Base-by-base conservation (phyloP, 2,888 invertebrate species). In the Sycophila texana region DNA sequence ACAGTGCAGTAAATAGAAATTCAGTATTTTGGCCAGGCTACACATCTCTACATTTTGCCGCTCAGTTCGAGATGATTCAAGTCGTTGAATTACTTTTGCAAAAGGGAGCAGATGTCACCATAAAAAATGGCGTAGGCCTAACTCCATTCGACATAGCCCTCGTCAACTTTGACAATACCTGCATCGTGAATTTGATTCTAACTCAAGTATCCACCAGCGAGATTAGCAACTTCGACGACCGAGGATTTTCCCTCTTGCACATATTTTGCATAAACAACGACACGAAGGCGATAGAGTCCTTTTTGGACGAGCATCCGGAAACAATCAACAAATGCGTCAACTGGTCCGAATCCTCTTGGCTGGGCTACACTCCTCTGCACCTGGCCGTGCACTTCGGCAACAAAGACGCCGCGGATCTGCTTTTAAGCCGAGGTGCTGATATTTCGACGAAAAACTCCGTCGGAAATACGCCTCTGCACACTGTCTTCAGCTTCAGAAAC, bases 11-110 rank as follows among this genome's bases (percentile, higher is more conserved):
- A 0, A 26, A 72, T 20, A 14, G 14, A 5, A 16, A 72, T 47
- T 61, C 72, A 20, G 18, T 51, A 4, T 72, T 72, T 22, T 72
- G 72, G 72, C 61, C 72, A 14, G 61, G 72, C n/a, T 72, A 61
- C 12, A 61, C 72, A 4, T 22, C 39, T 4, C 51, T 72, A 13
- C 72, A 72, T 18, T 72, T 72, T 18, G 72, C 72, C 10, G 49
- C 39, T 12, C 51, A 72, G 20, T 72, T 72, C 57, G 61, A 72
- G 61, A n/a, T 47, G 16, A 51, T 22, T 0, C 18, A 58, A 13
- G 18, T 51, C n/a, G 51, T 72, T 10, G 12, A 61, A 0, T 13
- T 61, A 20, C 57, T 72, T n/a, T n/a, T 72, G 26, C 13, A 61
- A n/a, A 51, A 61, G 12, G 57, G 57, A 5, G 72, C 72, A 4